Conservation (phyloP, 2,888 invertebrate species). For the Philereme vetulata region DNA sequence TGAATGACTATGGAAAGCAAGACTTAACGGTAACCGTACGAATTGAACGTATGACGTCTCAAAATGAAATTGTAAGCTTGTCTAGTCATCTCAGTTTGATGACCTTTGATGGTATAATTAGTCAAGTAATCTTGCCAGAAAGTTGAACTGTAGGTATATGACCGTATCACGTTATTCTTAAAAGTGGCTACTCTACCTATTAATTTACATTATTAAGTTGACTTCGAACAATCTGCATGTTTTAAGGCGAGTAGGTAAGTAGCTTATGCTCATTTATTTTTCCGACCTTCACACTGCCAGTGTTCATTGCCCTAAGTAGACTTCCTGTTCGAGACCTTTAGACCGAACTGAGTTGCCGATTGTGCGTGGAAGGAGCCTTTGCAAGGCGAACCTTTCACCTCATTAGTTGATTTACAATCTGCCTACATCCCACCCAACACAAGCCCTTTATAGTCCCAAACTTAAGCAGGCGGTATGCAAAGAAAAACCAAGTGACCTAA, state of each 20-base stretch:
- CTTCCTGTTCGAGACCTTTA: constrained; percentile 60
- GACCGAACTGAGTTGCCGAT: constrained; percentile 49
- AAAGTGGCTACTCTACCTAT: constrained; percentile 14
- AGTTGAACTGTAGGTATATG: constrained; percentile 13
- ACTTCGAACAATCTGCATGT: constrained; percentile 25
- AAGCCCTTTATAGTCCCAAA: too few species aligned
- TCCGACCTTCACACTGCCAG: constrained; percentile 60
- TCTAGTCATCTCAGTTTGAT: constrained; percentile 30
- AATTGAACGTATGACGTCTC: constrained; percentile 50
- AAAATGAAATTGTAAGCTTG: constrained; percentile 37
- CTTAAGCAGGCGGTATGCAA: too few species aligned
- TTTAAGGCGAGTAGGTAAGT: constrained; percentile 30
- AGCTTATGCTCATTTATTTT: constrained; percentile 46
- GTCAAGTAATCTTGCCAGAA: constrained; percentile 17
- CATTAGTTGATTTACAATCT: too few species aligned
- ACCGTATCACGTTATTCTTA: constrained; percentile 8
- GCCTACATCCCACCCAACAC: too few species aligned
- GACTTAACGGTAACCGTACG: constrained; percentile 59
- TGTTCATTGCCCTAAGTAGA: constrained; percentile 69
- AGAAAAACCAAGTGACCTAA: too few species aligned
- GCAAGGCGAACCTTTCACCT: too few species aligned
- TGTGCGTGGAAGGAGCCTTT: not conserved
- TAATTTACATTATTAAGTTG: constrained; percentile 27
- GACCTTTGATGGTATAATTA: constrained; percentile 20
- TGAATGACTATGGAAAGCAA: constrained; percentile 76